phyloP scores from a whole-genome alignment of 2,797 vertebrate species.

The Sebastes reedi region DNA sequence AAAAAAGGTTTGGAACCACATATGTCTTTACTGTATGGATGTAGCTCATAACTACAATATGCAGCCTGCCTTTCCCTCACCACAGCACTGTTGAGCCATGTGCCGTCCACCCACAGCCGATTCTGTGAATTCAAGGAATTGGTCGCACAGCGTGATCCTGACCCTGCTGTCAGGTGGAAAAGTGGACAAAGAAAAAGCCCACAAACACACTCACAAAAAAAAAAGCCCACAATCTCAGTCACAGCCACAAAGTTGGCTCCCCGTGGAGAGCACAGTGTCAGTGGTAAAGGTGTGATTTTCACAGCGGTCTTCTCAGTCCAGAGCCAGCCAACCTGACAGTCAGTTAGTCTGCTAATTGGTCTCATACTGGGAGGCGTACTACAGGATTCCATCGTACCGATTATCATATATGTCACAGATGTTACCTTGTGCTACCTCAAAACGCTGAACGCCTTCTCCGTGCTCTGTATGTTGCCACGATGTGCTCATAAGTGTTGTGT shows the following conservation, averaged over 20 bases:
- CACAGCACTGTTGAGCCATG: constrained; percentile 7
- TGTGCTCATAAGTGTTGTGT: constrained; percentile 5
- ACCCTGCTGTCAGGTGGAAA: constrained; percentile 55
- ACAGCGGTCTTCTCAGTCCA: constrained; percentile 56
- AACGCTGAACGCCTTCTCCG: background rate
- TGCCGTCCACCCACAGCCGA: constrained; percentile 20
- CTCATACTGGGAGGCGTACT: constrained; percentile 61
- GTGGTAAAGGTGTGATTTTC: constrained; percentile 76
- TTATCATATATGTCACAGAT: constrained; percentile 48
- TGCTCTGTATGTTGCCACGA: background rate
- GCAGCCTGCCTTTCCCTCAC: background rate
- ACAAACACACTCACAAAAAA: background rate
- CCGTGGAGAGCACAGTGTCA: constrained; percentile 55
- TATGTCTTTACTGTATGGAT: background rate
- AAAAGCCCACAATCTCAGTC: constrained; percentile 35
- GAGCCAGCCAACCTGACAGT: constrained; percentile 65
- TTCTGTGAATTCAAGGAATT: constrained; percentile 43
- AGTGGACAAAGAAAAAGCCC: constrained; percentile 36
- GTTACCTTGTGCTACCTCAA: constrained; percentile 1
- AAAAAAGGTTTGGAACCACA: background rate
- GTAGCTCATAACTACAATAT: background rate
- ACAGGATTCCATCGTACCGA: constrained; percentile 22
- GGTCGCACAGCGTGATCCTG: constrained; percentile 44
- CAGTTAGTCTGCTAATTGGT: constrained; percentile 75
- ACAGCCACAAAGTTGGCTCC: constrained; percentile 44